These are phyloP conservation scores for Ladona fulva DNA, from an alignment of 1,140 invertebrate genomes.

Conservation along the genomic window DNA sequence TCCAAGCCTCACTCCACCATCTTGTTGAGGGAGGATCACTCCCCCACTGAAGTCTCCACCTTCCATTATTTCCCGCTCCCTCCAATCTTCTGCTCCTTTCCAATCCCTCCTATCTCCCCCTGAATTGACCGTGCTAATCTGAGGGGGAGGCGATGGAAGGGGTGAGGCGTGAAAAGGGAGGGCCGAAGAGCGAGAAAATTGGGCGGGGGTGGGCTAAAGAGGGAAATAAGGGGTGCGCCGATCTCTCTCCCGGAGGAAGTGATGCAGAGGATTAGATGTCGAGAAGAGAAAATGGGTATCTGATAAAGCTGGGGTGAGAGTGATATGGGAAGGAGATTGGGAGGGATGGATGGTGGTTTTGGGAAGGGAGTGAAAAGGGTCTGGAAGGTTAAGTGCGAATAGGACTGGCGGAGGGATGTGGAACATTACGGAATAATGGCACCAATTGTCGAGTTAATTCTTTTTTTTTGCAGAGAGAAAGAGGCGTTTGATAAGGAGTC, in stretches of 20 bases:
- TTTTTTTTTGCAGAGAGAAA: background rate
- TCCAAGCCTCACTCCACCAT: too few relatives aligned
- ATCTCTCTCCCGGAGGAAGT: background rate
- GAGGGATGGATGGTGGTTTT: background rate
- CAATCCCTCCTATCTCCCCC: background rate
- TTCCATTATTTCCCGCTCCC: background rate
- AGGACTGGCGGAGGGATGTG: background rate
- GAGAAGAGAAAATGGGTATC: conserved; percentile 1
- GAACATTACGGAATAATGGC: background rate
- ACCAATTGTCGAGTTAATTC: background rate
- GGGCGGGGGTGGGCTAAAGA: background rate
- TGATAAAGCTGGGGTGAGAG: background rate
- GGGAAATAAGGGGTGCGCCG: too few relatives aligned
- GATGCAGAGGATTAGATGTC: conserved; percentile 8
- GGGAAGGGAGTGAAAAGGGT: background rate
- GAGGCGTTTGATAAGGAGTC: background rate
- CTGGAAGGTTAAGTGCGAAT: background rate
- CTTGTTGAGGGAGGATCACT: too few relatives aligned
- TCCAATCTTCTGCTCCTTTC: background rate
- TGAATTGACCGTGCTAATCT: background rate
- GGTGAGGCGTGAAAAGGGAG: background rate
- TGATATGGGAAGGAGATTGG: background rate
- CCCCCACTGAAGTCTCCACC: background rate
- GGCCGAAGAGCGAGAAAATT: background rate
- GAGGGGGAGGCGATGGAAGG: background rate